Evolutionary conservation across 2,888 invertebrate species (phyloP).

Genomic region (Caenorhabditis sp.): DNA sequence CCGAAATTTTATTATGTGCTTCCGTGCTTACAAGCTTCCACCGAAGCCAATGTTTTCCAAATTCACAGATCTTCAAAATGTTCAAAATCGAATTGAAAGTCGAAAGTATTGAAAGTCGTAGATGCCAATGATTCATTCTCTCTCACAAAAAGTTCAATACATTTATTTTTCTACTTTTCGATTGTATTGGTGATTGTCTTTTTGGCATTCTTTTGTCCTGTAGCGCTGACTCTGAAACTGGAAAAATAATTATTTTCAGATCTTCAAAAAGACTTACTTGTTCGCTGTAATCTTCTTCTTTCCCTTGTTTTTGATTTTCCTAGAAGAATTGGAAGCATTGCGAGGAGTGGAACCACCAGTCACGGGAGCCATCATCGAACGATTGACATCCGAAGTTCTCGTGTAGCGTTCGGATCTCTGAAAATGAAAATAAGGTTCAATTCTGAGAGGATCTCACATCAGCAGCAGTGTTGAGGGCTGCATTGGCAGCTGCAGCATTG

Average conservation of each 20-base stretch:
- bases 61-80: too few species aligned
- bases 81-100: too few species aligned
- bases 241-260: neutral
- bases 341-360: slow-evolving; percentile 5
- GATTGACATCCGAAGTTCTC: neutral
- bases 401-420: slow-evolving; percentile 22
- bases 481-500: slow-evolving; percentile 21
- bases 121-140: neutral
- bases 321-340: slow-evolving; percentile 30
- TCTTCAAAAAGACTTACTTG: neutral
- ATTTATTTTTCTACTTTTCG: neutral
- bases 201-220: neutral
- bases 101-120: too few species aligned
- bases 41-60: too few species aligned
- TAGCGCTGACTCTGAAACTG: neutral
- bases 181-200: neutral
- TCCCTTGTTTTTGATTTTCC: slow-evolving; percentile 13
- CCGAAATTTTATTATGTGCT: too few species aligned
- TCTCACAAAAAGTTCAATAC: neutral
- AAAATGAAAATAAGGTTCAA: neutral
- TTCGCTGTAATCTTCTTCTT: neutral
- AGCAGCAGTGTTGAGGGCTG: slow-evolving; percentile 9
- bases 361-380: slow-evolving; percentile 13
- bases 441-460: neutral
- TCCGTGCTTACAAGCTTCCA: too few species aligned